phyloP scores from a whole-genome alignment of 1,140 invertebrate genomes.

The Branchinecta lindahli region DNA sequence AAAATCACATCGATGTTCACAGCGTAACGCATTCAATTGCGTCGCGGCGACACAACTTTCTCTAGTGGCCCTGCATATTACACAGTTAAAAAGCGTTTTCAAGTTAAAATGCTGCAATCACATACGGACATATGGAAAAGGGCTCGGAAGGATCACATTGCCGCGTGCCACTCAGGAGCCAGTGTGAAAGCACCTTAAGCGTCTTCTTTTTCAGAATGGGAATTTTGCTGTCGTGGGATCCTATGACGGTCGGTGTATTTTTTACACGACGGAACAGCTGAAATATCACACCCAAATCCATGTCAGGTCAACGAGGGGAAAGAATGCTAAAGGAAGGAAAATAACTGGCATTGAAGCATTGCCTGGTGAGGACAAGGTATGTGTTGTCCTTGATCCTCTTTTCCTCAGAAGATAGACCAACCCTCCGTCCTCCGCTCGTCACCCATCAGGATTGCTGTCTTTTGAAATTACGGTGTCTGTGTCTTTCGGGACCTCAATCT shows the following conservation, averaged over 20 bases:
- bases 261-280: conserved; percentile 93
- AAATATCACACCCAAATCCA: conserved; percentile 97
- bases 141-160: too few species aligned
- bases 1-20: too few species aligned
- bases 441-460: background rate
- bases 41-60: too few species aligned
- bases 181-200: background rate
- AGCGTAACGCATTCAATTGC: too few species aligned
- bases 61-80: too few species aligned
- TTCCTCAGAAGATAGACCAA: background rate
- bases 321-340: conserved; percentile 83
- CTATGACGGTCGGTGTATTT: conserved; percentile 94
- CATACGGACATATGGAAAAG: too few species aligned
- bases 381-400: background rate
- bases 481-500: too few species aligned
- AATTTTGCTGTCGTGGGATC: conserved; percentile 96
- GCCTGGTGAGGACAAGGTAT: conserved; percentile 79
- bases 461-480: background rate
- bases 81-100: too few species aligned
- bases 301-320: conserved; percentile 80
- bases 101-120: too few species aligned
- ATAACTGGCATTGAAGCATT: conserved; percentile 95
- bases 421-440: background rate
- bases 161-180: too few species aligned
- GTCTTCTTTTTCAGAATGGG: conserved; percentile 47